Evolutionary conservation across 1,140 invertebrate genomes (phyloP).

Genomic region (Drosophila auraria): DNA sequence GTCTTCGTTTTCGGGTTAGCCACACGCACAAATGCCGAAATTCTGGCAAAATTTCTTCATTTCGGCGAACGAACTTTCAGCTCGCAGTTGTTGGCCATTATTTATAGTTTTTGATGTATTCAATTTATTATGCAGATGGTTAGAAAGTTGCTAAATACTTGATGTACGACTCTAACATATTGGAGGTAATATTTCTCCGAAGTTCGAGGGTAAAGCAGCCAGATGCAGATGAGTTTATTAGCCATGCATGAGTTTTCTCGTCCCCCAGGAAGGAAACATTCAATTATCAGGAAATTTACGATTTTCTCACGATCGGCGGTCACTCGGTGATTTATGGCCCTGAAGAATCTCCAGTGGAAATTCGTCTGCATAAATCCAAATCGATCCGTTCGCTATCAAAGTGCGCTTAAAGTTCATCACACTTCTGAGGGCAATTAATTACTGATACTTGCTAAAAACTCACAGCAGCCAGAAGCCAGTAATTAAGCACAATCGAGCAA

Average conservation of each 20-base stretch:
- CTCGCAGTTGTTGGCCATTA: constrained; percentile 78
- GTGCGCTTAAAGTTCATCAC: constrained; percentile 73
- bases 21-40: constrained; percentile 69
- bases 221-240: constrained; percentile 40
- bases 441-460: constrained; percentile 40
- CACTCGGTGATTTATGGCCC: constrained; percentile 17
- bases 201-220: constrained; percentile 18
- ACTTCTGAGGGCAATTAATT: constrained; percentile 71
- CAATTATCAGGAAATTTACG: constrained; percentile 21
- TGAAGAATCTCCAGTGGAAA: constrained; percentile 5
- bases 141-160: constrained; percentile 79
- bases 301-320: constrained; percentile 43
- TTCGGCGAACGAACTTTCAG: constrained; percentile 58
- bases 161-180: constrained; percentile 77
- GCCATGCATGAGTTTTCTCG: constrained; percentile 32
- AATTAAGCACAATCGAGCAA: constrained; percentile 69
- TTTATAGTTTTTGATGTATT: constrained; percentile 84
- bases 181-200: constrained; percentile 60
- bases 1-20: constrained; percentile 46
- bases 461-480: constrained; percentile 33
- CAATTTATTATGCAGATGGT: constrained; percentile 80
- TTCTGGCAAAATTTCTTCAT: constrained; percentile 84
- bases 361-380: constrained; percentile 18
- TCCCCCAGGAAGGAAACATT: constrained; percentile 14
- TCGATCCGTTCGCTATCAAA: constrained; percentile 59